Evolutionary conservation across 2,888 invertebrate genomes (phyloP), one percentile per base, ranked within the genome.

Genomic region (Anaspis maculata): DNA sequence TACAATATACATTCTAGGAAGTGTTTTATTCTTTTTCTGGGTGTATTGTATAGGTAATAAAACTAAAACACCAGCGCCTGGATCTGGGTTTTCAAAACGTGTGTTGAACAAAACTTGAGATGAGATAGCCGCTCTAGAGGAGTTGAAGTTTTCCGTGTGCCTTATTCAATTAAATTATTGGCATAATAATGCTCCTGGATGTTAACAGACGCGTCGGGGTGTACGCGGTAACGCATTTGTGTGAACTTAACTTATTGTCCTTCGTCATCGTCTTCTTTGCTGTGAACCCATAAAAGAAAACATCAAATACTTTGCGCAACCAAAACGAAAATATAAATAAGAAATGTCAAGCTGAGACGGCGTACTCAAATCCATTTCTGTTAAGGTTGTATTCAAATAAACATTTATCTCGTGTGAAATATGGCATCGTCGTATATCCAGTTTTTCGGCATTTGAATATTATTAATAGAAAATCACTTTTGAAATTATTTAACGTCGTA

Each of bases 351-450:
- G 39, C 32, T 35, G 29, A 35, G 39, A 39, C 37, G 32, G 37
- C 32, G 37, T 37, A 37, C 35, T 39, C 27, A 35, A 39, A 39
- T 39, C 35, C 39, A 39, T 39, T 39, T 32, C 24, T 30, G 32
- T 30, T 39, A 32, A 35, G 32, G 39, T 24, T 35, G 32, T 39
- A 35, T 39, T 39, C 39, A 39, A 39, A 39, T 35, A 39, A 35
- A 32, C 39, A 34, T 39, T 39, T 30, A 34, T 39, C 39, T 32
- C 26, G 26, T 30, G 30, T 39, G 35, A 39, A 39, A 39, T 39
- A 39, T 39, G 39, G 32, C 36, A 33, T 30, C 26, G 29, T 13
- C 30, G 26, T 29, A 24, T 37, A 37, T 32, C 16, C 32, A 37
- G 30, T 33, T 32, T 31, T 37, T 29, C 24, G 27, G 32, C 25